A percentile compares a stretch with the other conserved stretches of the same genome.
Conservation (phyloP, 2,113 vertebrate species). For the Axis porcinus region DNA sequence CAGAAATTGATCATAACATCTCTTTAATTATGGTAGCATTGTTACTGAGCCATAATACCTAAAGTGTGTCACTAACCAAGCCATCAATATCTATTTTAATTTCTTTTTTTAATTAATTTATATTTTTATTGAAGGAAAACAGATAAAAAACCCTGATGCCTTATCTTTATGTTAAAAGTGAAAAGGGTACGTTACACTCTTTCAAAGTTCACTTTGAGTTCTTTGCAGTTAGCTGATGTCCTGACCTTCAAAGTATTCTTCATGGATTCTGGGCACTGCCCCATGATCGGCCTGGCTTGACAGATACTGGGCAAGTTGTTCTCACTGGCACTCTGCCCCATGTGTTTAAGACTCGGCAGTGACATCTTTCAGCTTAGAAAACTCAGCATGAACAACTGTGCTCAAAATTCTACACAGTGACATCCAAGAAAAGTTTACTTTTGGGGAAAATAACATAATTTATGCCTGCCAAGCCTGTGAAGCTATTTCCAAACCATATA, state of each 20-base stretch:
- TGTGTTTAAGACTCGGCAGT: not conserved
- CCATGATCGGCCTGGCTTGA: not conserved
- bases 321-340: not conserved
- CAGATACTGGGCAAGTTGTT: not conserved
- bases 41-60: not conserved
- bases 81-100: conserved; percentile 4
- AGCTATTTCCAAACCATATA: not conserved
- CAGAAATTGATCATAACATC: not conserved
- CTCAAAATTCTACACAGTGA: not conserved
- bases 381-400: conserved; percentile 19
- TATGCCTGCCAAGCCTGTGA: not conserved
- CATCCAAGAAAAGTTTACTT: conserved; percentile 37
- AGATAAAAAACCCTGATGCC: not conserved
- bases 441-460: not conserved
- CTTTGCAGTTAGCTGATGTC: not conserved
- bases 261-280: not conserved
- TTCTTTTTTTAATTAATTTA: not conserved
- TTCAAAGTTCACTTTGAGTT: not conserved
- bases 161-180: not conserved
- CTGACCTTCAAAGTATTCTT: conserved; percentile 24
- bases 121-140: not conserved
- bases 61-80: not conserved
- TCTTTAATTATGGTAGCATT: not conserved
- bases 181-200: not conserved
- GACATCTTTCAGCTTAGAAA: conserved; percentile 5